Percentiles rank a stretch among this genome's conserved stretches.
Conservation (phyloP, 2,113 vertebrate species). For the Oceanites oceanicus region DNA sequence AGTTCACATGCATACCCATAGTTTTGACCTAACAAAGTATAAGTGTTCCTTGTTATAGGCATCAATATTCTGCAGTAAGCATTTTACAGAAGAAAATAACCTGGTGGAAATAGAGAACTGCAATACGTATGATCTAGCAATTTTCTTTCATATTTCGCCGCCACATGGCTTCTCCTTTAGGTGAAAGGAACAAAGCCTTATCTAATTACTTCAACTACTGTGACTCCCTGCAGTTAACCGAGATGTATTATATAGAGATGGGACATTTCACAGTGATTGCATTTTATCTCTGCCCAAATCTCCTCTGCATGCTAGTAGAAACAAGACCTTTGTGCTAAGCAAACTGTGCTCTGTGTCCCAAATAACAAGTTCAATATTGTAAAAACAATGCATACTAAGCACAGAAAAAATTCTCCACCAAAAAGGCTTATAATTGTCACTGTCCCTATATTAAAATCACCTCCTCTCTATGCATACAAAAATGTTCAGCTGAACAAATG, state of each 20-base stretch:
- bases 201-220: slow-evolving; percentile 40
- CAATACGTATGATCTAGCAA: background rate
- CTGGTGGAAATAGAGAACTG: background rate
- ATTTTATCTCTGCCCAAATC: slow-evolving; percentile 19
- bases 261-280: background rate
- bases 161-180: slow-evolving; percentile 27
- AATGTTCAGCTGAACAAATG: background rate
- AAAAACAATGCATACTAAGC: background rate
- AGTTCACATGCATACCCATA: background rate
- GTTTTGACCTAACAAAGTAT: background rate
- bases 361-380: background rate
- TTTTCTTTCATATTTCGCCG: background rate
- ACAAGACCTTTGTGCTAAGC: background rate
- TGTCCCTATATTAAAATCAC: background rate
- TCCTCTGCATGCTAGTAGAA: background rate
- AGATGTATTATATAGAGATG: background rate
- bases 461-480: background rate
- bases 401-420: background rate
- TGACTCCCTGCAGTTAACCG: slow-evolving; percentile 13
- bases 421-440: background rate
- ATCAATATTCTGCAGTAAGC: background rate
- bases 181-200: slow-evolving; percentile 29
- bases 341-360: background rate
- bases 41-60: background rate
- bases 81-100: background rate